Percentiles rank a stretch among this genome's conserved stretches.
Evolutionary conservation across 2,113 vertebrate species (phyloP).

Genomic region (Microcebus ravelobensis): DNA sequence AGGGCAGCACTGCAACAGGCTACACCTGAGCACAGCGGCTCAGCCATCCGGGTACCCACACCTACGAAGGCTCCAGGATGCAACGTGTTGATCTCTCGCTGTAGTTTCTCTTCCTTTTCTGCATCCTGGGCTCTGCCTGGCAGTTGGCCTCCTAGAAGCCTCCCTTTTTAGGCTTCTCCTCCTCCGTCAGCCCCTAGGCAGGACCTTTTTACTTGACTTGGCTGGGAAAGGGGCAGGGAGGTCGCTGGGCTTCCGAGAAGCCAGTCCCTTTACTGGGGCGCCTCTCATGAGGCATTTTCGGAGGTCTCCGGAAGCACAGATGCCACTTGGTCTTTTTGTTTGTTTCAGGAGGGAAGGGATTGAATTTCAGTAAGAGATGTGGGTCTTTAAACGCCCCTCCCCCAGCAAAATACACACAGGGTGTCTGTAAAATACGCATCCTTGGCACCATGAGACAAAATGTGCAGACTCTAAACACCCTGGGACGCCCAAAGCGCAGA

Average conservation of each 20-base stretch:
- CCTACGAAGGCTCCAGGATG: neutral
- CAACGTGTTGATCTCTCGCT: neutral
- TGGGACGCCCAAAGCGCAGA: neutral
- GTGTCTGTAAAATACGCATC: neutral
- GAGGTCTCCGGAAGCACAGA: neutral
- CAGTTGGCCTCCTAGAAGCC: neutral
- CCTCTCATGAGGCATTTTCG: neutral
- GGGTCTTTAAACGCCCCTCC: neutral
- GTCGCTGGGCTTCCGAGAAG: fast-evolving
- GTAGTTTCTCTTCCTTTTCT: neutral
- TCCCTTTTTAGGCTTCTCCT: neutral
- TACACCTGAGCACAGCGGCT: neutral
- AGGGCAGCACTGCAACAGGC: too few species aligned
- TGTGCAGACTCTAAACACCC: neutral
- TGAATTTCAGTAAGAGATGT: neutral
- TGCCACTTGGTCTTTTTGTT: neutral
- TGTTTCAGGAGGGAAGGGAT: neutral
- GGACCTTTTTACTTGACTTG: neutral
- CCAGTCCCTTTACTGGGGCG: neutral
- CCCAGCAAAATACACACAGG: neutral
- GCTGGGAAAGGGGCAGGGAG: neutral
- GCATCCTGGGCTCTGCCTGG: neutral
- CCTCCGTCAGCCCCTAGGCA: neutral
- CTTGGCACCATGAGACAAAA: neutral
- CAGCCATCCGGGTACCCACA: too few species aligned